These are phyloP conservation scores for Scopus umbretta DNA, from an alignment of 2,113 vertebrate genomes.

Conservation along the genomic window DNA sequence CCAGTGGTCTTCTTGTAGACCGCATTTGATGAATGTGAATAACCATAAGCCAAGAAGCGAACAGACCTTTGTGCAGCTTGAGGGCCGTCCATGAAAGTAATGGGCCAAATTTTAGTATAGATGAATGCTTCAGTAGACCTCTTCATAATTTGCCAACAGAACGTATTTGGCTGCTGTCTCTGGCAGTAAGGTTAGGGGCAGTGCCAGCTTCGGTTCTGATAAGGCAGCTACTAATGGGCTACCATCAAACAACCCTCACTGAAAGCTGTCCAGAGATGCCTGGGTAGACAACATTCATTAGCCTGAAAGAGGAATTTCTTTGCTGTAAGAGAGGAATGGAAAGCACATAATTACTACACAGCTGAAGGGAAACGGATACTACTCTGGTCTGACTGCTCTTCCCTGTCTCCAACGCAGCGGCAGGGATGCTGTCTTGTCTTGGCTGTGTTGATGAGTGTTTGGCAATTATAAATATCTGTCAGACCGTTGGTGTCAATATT, in stretches of 20 bases:
- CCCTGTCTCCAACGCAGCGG: neutral
- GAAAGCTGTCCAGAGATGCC: conserved; percentile 11
- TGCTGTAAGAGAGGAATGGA: neutral
- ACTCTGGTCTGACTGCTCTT: neutral
- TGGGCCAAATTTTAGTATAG: neutral
- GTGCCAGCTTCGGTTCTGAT: neutral
- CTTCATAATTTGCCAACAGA: neutral
- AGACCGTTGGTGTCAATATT: neutral
- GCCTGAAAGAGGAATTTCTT: neutral
- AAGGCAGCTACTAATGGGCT: conserved; percentile 34
- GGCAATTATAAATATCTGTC: neutral
- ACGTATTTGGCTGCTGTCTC: conserved; percentile 18
- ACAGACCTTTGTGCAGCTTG: conserved; percentile 15
- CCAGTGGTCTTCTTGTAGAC: neutral
- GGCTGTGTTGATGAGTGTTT: neutral
- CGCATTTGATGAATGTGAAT: neutral
- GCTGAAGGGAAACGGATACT: neutral
- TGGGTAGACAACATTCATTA: neutral
- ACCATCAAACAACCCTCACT: neutral
- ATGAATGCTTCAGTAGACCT: neutral
- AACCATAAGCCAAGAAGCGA: neutral
- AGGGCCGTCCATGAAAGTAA: neutral
- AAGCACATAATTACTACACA: neutral
- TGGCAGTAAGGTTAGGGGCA: neutral
- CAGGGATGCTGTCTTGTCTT: neutral